Evolutionary conservation across 2,797 vertebrate species (phyloP).

Genomic region (Trachops cirrhosus): DNA sequence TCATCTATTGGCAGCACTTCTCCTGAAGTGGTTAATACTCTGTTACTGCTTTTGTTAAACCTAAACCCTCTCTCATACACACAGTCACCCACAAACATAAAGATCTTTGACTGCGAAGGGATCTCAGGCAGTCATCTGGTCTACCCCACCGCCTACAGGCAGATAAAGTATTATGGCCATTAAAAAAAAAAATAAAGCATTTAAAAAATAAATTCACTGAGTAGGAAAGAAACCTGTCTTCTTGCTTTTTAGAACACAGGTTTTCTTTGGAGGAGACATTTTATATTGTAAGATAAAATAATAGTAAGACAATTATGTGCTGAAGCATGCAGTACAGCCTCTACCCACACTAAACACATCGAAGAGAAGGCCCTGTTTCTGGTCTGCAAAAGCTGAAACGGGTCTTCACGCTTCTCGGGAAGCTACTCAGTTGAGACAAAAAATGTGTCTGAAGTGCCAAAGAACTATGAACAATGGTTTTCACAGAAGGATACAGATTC

Average conservation of each 20-base stretch:
- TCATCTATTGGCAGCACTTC: background rate
- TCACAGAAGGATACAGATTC: background rate
- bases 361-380: background rate
- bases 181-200: background rate
- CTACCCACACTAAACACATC: fast-evolving
- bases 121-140: background rate
- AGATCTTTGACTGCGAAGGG: background rate
- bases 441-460: background rate
- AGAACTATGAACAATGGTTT: background rate
- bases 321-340: background rate
- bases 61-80: background rate
- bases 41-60: background rate
- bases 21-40: background rate
- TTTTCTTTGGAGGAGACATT: background rate
- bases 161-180: background rate
- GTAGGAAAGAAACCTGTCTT: background rate
- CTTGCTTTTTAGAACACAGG: background rate
- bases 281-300: background rate
- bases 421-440: background rate
- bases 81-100: fast-evolving
- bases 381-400: background rate
- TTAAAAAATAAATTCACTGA: background rate
- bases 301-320: background rate
- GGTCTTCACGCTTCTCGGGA: background rate
- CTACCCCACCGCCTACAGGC: background rate